phyloP scores from a whole-genome alignment of 2,797 vertebrate species.

The Holocentrus rufus region DNA sequence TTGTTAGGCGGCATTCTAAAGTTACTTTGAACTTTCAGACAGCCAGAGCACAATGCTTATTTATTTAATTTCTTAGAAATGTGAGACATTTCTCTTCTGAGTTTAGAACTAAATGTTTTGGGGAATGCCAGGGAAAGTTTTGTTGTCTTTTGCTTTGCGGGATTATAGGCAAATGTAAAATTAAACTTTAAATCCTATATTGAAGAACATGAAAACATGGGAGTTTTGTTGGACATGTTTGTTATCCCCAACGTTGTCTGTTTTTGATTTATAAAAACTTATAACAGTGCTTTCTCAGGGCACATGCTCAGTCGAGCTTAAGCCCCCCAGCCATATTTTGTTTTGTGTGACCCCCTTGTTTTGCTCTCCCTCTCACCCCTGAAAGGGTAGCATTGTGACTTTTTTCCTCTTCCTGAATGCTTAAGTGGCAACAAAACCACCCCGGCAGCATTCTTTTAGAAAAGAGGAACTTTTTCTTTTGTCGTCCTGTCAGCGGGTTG shows the following conservation, averaged over 20 bases:
- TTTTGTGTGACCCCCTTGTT: conserved; percentile 64
- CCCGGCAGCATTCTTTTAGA: conserved; percentile 53
- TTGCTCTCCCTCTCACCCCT: conserved; percentile 51
- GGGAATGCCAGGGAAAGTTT: not conserved
- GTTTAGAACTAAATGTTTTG: not conserved
- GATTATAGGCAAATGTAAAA: not conserved
- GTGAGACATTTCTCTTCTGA: conserved; percentile 7
- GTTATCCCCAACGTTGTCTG: not conserved
- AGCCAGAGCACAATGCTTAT: conserved; percentile 16
- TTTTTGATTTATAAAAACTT: conserved; percentile 11
- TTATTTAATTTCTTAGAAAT: conserved; percentile 10
- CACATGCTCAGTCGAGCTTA: conserved; percentile 46
- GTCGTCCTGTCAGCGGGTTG: conserved; percentile 19
- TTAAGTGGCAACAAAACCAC: conserved; percentile 64
- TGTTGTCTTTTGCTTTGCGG: not conserved
- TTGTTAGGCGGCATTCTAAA: conserved; percentile 36
- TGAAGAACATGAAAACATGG: not conserved
- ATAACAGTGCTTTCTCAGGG: conserved; percentile 22
- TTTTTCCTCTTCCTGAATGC: conserved; percentile 56
- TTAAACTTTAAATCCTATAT: not conserved
- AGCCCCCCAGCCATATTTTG: conserved; percentile 63
- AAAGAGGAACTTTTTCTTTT: conserved; percentile 62
- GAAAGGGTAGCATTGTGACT: conserved; percentile 73
- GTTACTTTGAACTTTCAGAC: conserved; percentile 57
- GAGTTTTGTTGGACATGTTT: not conserved